Percentiles rank a stretch among this genome's conserved stretches.
Evolutionary conservation across 2,113 vertebrate genomes (phyloP).

Genomic region (Ciconia stormi): DNA sequence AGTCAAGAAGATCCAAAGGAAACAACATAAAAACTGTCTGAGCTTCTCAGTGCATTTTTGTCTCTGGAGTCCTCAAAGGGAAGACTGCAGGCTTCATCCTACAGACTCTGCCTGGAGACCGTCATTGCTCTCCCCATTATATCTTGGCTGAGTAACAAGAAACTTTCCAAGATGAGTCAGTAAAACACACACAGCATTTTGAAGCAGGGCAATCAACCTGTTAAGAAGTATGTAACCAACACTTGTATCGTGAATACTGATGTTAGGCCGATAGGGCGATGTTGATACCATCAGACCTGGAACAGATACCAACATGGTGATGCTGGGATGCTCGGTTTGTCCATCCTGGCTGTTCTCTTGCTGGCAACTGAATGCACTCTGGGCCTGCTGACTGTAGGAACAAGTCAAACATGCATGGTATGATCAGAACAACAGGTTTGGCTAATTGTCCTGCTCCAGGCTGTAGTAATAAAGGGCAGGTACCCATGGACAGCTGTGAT

Average conservation of each 20-base stretch:
- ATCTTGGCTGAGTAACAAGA: not conserved
- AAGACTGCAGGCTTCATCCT: not conserved
- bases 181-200: not conserved
- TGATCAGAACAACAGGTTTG: not conserved
- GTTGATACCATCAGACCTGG: not conserved
- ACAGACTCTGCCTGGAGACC: not conserved
- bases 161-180: not conserved
- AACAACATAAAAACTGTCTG: not conserved
- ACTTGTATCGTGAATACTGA: not conserved
- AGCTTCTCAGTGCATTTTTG: not conserved
- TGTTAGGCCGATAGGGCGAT: not conserved
- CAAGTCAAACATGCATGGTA: not conserved
- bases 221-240: not conserved
- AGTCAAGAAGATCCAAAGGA: not conserved
- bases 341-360: not conserved
- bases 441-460: not conserved
- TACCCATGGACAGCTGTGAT: not conserved
- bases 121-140: not conserved
- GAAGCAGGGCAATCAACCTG: not conserved
- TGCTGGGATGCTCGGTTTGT: not conserved
- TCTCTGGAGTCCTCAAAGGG: not conserved
- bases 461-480: not conserved
- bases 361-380: not conserved
- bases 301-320: not conserved
- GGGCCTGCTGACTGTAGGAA: not conserved